phyloP scores from a whole-genome alignment of 2,113 vertebrate genomes.

The Amphiprion percula region DNA sequence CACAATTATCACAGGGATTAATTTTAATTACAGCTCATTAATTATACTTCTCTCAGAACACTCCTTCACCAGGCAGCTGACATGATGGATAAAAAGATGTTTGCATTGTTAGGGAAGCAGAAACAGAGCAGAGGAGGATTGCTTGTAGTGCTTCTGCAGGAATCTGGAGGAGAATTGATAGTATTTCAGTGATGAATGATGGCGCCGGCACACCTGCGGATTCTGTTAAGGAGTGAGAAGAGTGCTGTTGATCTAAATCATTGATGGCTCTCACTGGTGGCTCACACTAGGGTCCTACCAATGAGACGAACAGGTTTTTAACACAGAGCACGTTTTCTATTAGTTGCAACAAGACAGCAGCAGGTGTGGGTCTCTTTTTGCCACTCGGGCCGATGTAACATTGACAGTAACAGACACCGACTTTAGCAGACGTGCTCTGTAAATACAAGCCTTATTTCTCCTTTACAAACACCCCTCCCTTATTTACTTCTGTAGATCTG shows the following conservation, averaged over 20 bases:
- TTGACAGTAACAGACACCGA: conserved; percentile 26
- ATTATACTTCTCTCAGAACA: conserved; percentile 28
- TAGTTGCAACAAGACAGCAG: conserved; percentile 53
- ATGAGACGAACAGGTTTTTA: conserved; percentile 55
- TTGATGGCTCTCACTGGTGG: conserved; percentile 64
- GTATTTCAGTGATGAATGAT: conserved; percentile 70
- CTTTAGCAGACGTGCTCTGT: conserved; percentile 1
- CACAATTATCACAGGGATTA: conserved; percentile 12
- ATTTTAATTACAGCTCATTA: conserved; percentile 42
- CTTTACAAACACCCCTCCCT: not conserved
- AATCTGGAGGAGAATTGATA: conserved; percentile 59
- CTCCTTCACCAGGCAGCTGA: not conserved
- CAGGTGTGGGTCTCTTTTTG: conserved; percentile 41
- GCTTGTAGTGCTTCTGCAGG: conserved; percentile 21
- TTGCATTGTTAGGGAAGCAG: conserved; percentile 23
- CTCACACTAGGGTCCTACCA: conserved; percentile 38
- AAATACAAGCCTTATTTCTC: not conserved
- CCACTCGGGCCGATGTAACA: conserved; percentile 16
- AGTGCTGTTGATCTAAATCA: conserved; percentile 74
- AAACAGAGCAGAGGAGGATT: not conserved
- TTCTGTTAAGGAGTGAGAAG: conserved; percentile 49
- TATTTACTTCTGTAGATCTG: not conserved
- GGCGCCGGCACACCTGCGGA: conserved; percentile 60
- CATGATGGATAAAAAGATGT: conserved; percentile 31
- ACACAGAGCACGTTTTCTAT: conserved; percentile 71